Evolutionary conservation across 2,113 vertebrate genomes (phyloP), one percentile per base, ranked within the genome.

Genomic region (Prionailurus bengalensis): DNA sequence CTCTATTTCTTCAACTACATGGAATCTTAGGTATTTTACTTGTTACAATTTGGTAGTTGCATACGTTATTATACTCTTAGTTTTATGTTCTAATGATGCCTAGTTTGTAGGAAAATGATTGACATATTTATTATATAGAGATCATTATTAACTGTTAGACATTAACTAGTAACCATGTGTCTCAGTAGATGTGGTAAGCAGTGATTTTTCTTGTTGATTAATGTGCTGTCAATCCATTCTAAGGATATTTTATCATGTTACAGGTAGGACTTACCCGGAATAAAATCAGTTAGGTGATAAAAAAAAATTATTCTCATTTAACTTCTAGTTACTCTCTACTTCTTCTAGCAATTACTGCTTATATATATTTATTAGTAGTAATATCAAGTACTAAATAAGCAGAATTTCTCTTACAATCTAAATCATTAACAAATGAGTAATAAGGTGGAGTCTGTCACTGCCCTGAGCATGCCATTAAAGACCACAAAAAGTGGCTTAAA

Each of bases 241-340:
- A 74, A 93, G 36, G 8, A 51, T 96, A 53, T 74, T 95, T 81
- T 70, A 6, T 61, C n/a, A 73, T 94, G 79, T 16, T 89, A 42
- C 53, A 95, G 58, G 39, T 84, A 58, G 82, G 65, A 33, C 33
- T 84, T 90, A 88, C 16, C 39, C 71, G 81, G 79, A 92, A 96
- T 94, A 89, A 88, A 89, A 83, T 78, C 7, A 94, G 6, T 92
- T 76, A 94, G 86, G n/a, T 95, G 66, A n/a, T 79, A 53, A 39
- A 80, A 96, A 83, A 94, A 94, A 51, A 79, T 33, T 79, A n/a
- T 79, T 92, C 58, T 85, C 17, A 88, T 70, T 95, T 80, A 97
- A 83, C 33, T 91, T 12, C 74, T 53, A 76, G 33, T 74, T 83
- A 70, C 81, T 91, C 7, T 71, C 45, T 91, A 39, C 27, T 88